Evolutionary conservation across 2,888 invertebrate genomes (phyloP).

Genomic region (Yponomeuta cagnagella): DNA sequence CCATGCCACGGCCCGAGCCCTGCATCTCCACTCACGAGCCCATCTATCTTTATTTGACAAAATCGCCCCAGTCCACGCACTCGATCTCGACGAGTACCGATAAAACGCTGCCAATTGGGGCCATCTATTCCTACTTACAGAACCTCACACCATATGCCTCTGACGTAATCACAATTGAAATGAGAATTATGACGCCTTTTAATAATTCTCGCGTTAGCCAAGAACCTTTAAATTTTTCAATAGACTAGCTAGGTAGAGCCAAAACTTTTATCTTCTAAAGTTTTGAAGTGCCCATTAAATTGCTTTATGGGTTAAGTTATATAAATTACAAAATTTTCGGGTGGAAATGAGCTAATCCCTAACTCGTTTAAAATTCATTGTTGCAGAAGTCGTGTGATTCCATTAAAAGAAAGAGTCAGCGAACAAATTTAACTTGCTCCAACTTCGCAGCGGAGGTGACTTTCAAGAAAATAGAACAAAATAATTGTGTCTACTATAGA

Average conservation of each 20-base stretch:
- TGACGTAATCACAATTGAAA: slow-evolving; percentile 47
- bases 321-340: slow-evolving; percentile 12
- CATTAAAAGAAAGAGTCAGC: slow-evolving; percentile 6
- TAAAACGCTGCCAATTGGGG: slow-evolving; percentile 34
- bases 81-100: slow-evolving; percentile 36
- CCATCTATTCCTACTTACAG: slow-evolving; percentile 14
- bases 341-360: slow-evolving; percentile 1
- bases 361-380: slow-evolving; percentile 10
- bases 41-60: slow-evolving; percentile 69
- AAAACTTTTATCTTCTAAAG: slow-evolving; percentile 12
- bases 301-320: slow-evolving; percentile 12
- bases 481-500: neutral
- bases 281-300: slow-evolving; percentile 9
- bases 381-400: neutral
- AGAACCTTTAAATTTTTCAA: slow-evolving; percentile 40
- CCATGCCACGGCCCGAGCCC: slow-evolving; percentile 27
- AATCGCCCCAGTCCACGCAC: slow-evolving; percentile 46
- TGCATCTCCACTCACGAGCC: slow-evolving; percentile 46
- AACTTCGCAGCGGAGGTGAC: slow-evolving; percentile 4
- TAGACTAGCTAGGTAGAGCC: slow-evolving; percentile 3
- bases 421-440: slow-evolving; percentile 11
- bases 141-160: slow-evolving; percentile 36
- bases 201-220: slow-evolving; percentile 39
- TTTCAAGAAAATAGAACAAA: slow-evolving; percentile 9
- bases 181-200: slow-evolving; percentile 41